A percentile compares a stretch with the other conserved stretches of the same genome.
phyloP scores from a whole-genome alignment of 2,797 vertebrate species.

The Lutjanus campechanus region DNA sequence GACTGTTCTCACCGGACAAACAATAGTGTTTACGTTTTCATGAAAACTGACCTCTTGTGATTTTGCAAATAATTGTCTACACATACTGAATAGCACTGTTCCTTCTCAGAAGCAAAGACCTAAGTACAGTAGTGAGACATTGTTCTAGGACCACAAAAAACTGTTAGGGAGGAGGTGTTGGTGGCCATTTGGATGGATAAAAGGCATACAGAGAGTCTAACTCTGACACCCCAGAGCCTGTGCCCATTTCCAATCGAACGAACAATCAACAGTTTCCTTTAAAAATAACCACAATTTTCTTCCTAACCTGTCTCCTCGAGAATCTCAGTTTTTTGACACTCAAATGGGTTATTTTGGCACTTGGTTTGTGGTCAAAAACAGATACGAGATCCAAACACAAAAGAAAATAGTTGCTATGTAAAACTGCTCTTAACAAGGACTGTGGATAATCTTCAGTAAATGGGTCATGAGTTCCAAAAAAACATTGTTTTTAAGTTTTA shows the following conservation, averaged over 20 bases:
- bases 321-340: not conserved
- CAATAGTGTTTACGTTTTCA: not conserved
- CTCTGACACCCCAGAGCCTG: not conserved
- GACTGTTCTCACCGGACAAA: not conserved
- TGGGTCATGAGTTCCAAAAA: no score
- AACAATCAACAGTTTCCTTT: not conserved
- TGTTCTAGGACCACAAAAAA: not conserved
- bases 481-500: no score
- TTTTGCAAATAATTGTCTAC: not conserved
- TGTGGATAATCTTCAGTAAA: no score
- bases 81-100: not conserved
- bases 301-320: not conserved
- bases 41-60: constrained; percentile 19
- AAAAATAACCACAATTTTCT: not conserved
- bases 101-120: not conserved
- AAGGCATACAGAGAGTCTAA: not conserved
- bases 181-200: not conserved
- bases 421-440: no score
- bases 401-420: no score
- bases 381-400: no score
- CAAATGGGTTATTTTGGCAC: not conserved
- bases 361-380: no score
- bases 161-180: not conserved
- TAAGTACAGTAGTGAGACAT: not conserved
- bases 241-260: not conserved